Evolutionary conservation across 1,140 invertebrate genomes (phyloP).

Genomic region (Antheraea pernyi): DNA sequence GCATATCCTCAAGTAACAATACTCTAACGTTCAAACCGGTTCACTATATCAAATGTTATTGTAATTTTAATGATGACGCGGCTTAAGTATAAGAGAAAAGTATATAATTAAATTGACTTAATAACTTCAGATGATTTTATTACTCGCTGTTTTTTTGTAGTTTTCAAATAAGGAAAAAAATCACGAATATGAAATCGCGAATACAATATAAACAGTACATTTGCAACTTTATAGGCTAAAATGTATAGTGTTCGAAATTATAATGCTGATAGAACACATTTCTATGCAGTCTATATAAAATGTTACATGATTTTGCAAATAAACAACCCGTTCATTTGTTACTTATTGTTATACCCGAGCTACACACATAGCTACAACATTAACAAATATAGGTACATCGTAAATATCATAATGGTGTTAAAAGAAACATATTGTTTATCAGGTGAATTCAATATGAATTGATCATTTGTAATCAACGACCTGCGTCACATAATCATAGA

Average conservation of each 20-base stretch:
- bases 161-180: too few species aligned
- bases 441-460: conserved; percentile 22
- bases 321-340: conserved; percentile 4
- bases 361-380: background rate
- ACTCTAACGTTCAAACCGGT: too few species aligned
- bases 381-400: background rate
- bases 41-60: too few species aligned
- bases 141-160: too few species aligned
- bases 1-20: too few species aligned
- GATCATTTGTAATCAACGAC: conserved; percentile 20
- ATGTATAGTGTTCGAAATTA: background rate
- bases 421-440: conserved; percentile 26
- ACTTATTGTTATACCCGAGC: conserved; percentile 1
- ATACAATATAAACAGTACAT: background rate
- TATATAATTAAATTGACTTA: too few species aligned
- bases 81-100: too few species aligned
- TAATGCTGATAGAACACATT: conserved; percentile 3
- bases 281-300: background rate
- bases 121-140: too few species aligned
- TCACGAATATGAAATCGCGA: too few species aligned
- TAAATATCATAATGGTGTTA: conserved; percentile 18
- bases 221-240: background rate
- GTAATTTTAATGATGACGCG: too few species aligned
- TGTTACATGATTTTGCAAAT: background rate
- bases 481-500: conserved; percentile 26